Evolutionary conservation across 2,113 vertebrate genomes (phyloP).

Genomic region (Gasterosteus nipponicus): DNA sequence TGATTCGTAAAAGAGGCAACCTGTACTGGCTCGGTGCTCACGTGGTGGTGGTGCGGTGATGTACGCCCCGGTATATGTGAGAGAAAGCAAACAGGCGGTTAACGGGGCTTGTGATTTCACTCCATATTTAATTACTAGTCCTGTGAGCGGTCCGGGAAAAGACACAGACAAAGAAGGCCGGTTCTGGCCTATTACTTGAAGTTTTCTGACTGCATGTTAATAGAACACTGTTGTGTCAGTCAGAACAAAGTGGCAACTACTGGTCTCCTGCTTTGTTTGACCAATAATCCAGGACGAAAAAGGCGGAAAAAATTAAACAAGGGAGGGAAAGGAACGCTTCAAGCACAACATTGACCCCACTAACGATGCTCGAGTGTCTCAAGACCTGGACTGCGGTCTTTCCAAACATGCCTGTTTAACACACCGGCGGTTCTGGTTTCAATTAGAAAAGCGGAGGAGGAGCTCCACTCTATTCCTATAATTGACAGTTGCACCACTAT

Average conservation of each 20-base stretch:
- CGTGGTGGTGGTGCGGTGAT: neutral
- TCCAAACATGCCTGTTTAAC: slow-evolving; percentile 65
- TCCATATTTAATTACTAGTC: neutral
- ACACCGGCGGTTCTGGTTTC: slow-evolving; percentile 65
- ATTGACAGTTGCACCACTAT: slow-evolving; percentile 71
- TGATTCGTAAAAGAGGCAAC: slow-evolving; percentile 2
- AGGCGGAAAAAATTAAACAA: neutral
- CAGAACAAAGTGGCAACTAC: slow-evolving; percentile 21
- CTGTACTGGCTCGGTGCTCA: neutral
- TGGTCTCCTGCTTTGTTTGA: slow-evolving; percentile 41
- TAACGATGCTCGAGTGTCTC: slow-evolving; percentile 51
- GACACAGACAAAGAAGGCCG: neutral
- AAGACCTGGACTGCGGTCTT: slow-evolving; percentile 52
- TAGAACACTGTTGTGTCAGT: slow-evolving; percentile 13
- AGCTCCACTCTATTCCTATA: slow-evolving; percentile 61
- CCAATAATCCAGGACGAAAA: slow-evolving; percentile 36
- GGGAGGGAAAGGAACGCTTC: slow-evolving; percentile 32
- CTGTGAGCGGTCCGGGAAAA: neutral
- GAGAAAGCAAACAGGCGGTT: neutral
- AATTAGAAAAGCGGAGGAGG: slow-evolving; percentile 64
- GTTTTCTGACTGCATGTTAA: slow-evolving; percentile 15
- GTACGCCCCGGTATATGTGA: neutral
- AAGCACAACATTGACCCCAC: slow-evolving; percentile 41
- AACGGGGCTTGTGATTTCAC: neutral
- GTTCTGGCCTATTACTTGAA: neutral